A percentile compares a stretch with the other conserved stretches of the same genome.
Conservation (phyloP, 2,888 invertebrate species). For the Bellardia bayeri region DNA sequence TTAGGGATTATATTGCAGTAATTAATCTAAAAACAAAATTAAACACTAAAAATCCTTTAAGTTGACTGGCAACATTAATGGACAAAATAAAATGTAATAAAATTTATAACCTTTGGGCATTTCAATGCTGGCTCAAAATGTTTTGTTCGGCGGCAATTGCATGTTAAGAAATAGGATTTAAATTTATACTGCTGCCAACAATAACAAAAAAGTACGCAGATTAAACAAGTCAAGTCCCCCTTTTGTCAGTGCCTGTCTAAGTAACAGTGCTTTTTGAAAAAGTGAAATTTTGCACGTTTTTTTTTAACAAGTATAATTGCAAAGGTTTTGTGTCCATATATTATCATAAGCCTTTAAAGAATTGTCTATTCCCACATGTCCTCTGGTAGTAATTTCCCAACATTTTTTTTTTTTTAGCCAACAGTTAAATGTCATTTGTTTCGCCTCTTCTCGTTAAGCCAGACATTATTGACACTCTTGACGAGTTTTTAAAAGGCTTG, state of each 20-base stretch:
- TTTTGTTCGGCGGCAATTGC: slow-evolving; percentile 35
- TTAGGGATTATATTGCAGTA: slow-evolving; percentile 47
- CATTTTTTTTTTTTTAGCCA: slow-evolving; percentile 47
- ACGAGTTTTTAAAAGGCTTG: slow-evolving; percentile 65
- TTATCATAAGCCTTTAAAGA: slow-evolving; percentile 8
- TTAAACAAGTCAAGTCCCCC: slow-evolving; percentile 16
- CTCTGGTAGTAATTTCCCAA: slow-evolving; percentile 56
- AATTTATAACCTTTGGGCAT: slow-evolving; percentile 60
- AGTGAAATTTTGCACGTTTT: slow-evolving; percentile 69
- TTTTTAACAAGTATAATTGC: slow-evolving; percentile 3
- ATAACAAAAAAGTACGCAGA: neutral
- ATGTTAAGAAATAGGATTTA: slow-evolving; percentile 68
- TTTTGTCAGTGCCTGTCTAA: slow-evolving; percentile 3
- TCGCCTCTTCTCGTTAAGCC: slow-evolving; percentile 61
- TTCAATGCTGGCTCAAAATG: slow-evolving; percentile 10
- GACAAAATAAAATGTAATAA: slow-evolving; percentile 37
- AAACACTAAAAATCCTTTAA: slow-evolving; percentile 15
- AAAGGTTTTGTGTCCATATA: neutral
- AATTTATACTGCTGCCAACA: slow-evolving; percentile 13
- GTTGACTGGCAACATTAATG: neutral
- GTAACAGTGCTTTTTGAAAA: slow-evolving; percentile 46
- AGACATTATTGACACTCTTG: slow-evolving; percentile 74
- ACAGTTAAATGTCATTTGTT: slow-evolving; percentile 40
- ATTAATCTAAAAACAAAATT: slow-evolving; percentile 44
- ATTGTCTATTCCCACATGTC: slow-evolving; percentile 67